Base-by-base conservation (phyloP, 2,113 vertebrate genomes). In the Corynorhinus townsendii region DNA sequence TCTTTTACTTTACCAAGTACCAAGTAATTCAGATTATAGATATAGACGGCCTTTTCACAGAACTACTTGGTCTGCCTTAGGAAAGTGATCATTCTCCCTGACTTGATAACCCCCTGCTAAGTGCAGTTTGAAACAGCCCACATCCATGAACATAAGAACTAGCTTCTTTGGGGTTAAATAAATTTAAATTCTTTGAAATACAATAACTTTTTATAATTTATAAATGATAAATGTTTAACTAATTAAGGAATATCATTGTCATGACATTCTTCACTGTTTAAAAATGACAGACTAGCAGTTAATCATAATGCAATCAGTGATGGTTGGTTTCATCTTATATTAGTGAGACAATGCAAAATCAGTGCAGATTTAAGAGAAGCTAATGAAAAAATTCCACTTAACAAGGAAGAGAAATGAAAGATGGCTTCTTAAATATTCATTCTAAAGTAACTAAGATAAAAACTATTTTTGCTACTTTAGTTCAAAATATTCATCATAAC, bases 221-320 rank as follows among this genome's bases (percentile, higher is more conserved):
- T 88, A 97, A 94, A 90, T 93, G 90, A 96, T 92, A 95, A 93
- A 86, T 95, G 87, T 94, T 96, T 96, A 89, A 94, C 88, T 89
- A 96, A 97, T 96, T 96, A 97, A 92, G 43, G 77, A 26, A 66
- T 94, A 96, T 95, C 85, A 93, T 84, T 91, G 76, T 72, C 81
- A 47, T 97, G 81, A 90, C 95, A 97, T 95, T 64, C 59, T 96
- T 96, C 76, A 93, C 91, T 96, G 76, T 94, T 95, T 92, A 81
- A 94, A 93, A 96, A 94, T 96, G 92, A 93, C 68, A 92, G 71
- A 96, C 93, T 90, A 71, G 81, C 4, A 3, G 40, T 94, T 95
- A 96, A 93, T 97, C 93, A 97, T 97, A 92, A 97, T 92, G 72
- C 35, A 96, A 86, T 97, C 94, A 93, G 96, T 94, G 54, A 96